Evolutionary conservation across 2,888 invertebrate genomes (phyloP).

Genomic region (Troglohyphantes excavatus): DNA sequence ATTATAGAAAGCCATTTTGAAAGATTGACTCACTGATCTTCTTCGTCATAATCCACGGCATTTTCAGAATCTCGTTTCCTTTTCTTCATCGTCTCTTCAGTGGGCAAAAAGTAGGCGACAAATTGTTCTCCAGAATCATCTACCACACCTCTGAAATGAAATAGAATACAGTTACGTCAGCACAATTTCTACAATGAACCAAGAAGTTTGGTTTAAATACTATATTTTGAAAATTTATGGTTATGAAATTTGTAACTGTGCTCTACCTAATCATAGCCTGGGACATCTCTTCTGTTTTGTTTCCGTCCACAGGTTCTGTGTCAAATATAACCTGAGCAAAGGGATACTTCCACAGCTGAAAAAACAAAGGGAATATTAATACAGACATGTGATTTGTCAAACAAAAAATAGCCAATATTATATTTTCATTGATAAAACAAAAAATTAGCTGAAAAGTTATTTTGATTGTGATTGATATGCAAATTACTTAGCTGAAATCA

Average conservation of each 20-base stretch:
- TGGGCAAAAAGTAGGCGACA: slow-evolving; percentile 98
- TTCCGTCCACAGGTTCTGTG: slow-evolving; percentile 94
- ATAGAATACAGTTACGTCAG: too few species aligned
- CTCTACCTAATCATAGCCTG: slow-evolving; percentile 99
- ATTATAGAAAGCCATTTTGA: too few species aligned
- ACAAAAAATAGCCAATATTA: too few species aligned
- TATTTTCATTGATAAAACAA: too few species aligned
- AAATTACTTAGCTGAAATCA: too few species aligned
- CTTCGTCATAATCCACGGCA: slow-evolving; percentile 91
- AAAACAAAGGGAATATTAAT: slow-evolving; percentile 50
- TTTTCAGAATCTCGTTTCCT: slow-evolving; percentile 91
- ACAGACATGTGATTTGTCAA: too few species aligned
- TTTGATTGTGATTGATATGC: too few species aligned
- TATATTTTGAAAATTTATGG: too few species aligned
- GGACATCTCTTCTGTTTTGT: slow-evolving; percentile 92
- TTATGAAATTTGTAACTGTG: not conserved
- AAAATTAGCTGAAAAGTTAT: too few species aligned
- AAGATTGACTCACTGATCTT: slow-evolving; percentile 86
- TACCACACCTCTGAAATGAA: slow-evolving; percentile 93
- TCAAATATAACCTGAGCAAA: slow-evolving; percentile 99
- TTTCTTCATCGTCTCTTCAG: slow-evolving; percentile 94
- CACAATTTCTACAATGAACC: too few species aligned
- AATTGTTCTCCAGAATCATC: slow-evolving; percentile 99
- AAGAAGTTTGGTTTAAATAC: too few species aligned
- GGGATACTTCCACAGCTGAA: slow-evolving; percentile 96